phyloP scores from a whole-genome alignment of 2,113 vertebrate genomes.

The Benitochromis conjunctus region DNA sequence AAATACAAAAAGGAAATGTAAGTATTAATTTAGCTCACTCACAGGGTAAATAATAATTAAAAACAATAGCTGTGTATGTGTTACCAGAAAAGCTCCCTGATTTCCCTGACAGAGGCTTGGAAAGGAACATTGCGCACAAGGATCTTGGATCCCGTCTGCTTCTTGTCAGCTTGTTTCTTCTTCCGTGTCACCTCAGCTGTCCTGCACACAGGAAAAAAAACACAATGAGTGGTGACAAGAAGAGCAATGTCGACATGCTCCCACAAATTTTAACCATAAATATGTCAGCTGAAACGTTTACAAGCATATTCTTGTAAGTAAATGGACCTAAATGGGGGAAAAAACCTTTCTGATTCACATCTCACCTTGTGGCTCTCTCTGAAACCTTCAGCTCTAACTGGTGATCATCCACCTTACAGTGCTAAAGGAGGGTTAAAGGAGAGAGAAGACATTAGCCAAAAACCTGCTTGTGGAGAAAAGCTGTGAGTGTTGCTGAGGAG shows the following conservation, averaged over 20 bases:
- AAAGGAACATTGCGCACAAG: slow-evolving; percentile 94
- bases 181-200: slow-evolving; percentile 57
- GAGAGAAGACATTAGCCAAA: neutral
- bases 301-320: neutral
- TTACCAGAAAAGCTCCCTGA: slow-evolving; percentile 94
- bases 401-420: slow-evolving; percentile 83
- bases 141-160: slow-evolving; percentile 91
- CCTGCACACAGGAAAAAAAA: slow-evolving; percentile 55
- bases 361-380: slow-evolving; percentile 85
- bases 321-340: neutral
- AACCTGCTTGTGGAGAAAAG: neutral
- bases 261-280: neutral
- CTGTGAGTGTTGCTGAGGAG: neutral
- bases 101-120: slow-evolving; percentile 84
- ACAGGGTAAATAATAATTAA: neutral
- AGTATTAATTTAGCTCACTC: neutral
- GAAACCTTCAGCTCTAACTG: slow-evolving; percentile 90
- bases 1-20: neutral
- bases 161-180: slow-evolving; percentile 82
- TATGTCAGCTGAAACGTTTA: neutral
- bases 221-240: neutral
- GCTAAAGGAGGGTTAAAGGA: slow-evolving; percentile 64
- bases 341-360: neutral
- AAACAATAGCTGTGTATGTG: neutral
- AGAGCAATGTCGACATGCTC: neutral